Base-by-base conservation (phyloP, 2,797 vertebrate genomes). In the Pelodytes ibericus region DNA sequence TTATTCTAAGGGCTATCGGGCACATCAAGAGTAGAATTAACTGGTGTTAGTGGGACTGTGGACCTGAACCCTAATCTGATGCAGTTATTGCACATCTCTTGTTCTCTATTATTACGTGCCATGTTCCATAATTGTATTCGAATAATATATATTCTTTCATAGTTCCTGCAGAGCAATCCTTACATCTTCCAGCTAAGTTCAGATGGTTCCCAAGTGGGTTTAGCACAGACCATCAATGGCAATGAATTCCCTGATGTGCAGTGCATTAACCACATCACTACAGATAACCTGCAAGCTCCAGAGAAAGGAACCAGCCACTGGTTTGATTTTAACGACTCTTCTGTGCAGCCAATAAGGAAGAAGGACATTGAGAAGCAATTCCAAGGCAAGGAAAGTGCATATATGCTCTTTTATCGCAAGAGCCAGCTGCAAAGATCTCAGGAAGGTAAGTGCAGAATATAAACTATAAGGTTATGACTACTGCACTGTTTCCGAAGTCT, bases 381-480 rank as follows among this genome's bases (percentile, higher is more conserved):
- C 84, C 94, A 98, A 89, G 97, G 97, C 57, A 96, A 95, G 87
- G 97, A 99, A 88, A 98, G 97, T 29, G 97, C 97, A 73, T 99
- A 99, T 89, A 99, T 99, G 97, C 88, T 99, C 81, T 99, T 99
- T 83, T 99, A 98, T 84, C 94, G 97, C 74, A 95, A 95, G 85
- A 89, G 91, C 69, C 90, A 88, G 74, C 85, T 98, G 80, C 88
- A 89, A 80, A 92, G 97, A 74, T 95, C 96, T 0, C 71, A 72
- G 10, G 93, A 95, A 90, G 97, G 96, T 97, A 82, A 3, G 72
- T n/a, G n/a, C n/a, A n/a, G n/a, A n/a, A n/a, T n/a, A n/a, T n/a
- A n/a, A n/a, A n/a, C n/a, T n/a, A n/a, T n/a, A n/a, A n/a, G n/a
- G n/a, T n/a, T n/a, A n/a, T n/a, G n/a, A n/a, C n/a, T n/a, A n/a